Conservation (phyloP, 2,888 invertebrate species). For the Lasioglossum malachurum region DNA sequence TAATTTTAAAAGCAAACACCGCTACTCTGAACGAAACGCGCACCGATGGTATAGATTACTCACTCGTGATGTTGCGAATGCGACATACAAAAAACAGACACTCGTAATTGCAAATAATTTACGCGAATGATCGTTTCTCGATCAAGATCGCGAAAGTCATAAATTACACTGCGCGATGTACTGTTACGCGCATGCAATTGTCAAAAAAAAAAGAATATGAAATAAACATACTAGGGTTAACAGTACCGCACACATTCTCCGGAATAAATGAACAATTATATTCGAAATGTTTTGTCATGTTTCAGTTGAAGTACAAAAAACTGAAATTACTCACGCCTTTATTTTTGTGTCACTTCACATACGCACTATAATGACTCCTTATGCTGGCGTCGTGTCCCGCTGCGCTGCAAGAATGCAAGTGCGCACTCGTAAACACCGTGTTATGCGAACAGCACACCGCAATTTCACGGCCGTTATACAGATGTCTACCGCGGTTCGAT, state of each 20-base stretch:
- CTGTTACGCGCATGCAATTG: background rate
- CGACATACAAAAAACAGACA: too few relatives aligned
- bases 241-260: background rate
- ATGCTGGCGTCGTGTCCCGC: background rate
- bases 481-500: background rate
- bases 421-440: background rate
- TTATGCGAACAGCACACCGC: background rate
- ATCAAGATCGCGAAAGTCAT: background rate
- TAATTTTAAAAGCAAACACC: conserved; percentile 23
- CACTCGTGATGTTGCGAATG: background rate
- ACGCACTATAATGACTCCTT: background rate
- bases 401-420: background rate
- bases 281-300: background rate
- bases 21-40: background rate
- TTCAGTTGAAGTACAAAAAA: background rate
- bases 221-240: background rate
- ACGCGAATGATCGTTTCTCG: background rate
- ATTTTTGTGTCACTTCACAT: background rate
- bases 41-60: background rate
- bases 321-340: background rate
- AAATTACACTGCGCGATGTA: conserved; percentile 6
- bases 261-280: background rate
- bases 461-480: background rate
- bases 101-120: background rate
- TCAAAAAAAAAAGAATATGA: background rate